phyloP scores from a whole-genome alignment of 2,113 vertebrate genomes.

The Campylomormyrus tamandua region DNA sequence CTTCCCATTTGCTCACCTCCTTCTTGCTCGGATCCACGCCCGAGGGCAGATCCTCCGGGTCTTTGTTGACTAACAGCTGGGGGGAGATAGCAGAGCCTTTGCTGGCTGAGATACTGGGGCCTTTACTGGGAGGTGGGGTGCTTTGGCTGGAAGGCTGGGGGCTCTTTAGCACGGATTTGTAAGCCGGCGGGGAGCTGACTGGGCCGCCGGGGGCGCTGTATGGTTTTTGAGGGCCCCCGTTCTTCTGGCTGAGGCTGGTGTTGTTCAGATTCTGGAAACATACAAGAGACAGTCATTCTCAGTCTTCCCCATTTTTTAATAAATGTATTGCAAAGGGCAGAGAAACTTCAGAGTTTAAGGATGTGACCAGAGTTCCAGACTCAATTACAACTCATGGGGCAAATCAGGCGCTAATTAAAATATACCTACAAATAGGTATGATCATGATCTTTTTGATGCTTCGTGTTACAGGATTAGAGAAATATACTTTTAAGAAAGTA shows the following conservation, averaged over 20 bases:
- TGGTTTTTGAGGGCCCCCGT: slow-evolving; percentile 11
- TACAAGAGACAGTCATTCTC: neutral
- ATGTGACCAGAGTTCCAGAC: neutral
- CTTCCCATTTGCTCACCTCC: slow-evolving; percentile 59
- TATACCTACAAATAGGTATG: neutral
- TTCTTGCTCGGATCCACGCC: slow-evolving; percentile 68
- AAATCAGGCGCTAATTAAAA: neutral
- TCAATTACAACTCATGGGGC: neutral
- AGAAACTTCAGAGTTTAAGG: neutral
- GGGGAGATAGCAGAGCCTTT: slow-evolving; percentile 27
- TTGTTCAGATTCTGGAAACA: slow-evolving; percentile 66
- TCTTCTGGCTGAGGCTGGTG: slow-evolving; percentile 48
- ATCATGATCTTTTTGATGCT: neutral
- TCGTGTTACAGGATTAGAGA: neutral
- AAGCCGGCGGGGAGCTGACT: slow-evolving; percentile 16
- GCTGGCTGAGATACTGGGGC: neutral
- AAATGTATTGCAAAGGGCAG: neutral
- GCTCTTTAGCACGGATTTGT: slow-evolving; percentile 28
- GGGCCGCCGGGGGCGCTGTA: slow-evolving; percentile 43
- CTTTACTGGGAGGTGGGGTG: neutral
- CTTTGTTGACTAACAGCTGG: slow-evolving; percentile 55
- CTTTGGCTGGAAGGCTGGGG: slow-evolving; percentile 23
- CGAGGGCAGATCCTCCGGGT: slow-evolving; percentile 59
- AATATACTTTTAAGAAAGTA: neutral
- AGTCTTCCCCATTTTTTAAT: neutral